Evolutionary conservation across 2,888 invertebrate genomes (phyloP).

Genomic region (Dysmachus trigonus): DNA sequence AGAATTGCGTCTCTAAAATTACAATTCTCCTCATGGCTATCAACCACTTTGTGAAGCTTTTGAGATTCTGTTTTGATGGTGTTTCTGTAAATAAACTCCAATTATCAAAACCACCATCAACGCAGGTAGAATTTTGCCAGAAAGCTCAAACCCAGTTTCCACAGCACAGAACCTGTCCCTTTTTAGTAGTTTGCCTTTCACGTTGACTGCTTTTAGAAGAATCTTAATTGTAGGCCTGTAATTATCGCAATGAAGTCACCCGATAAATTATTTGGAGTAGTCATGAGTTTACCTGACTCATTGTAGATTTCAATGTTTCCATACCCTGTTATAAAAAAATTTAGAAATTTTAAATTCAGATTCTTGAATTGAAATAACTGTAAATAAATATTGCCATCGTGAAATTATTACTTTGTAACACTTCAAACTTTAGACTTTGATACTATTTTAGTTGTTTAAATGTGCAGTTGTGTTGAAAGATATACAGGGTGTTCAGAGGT

Average conservation of each 20-base stretch:
- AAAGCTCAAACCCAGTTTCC: neutral
- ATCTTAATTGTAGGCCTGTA: neutral
- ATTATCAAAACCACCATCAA: neutral
- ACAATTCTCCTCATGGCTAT: neutral
- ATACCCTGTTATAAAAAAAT: too few relatives aligned
- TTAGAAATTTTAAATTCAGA: too few relatives aligned
- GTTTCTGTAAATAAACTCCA: neutral
- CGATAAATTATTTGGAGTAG: neutral
- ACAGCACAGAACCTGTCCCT: neutral
- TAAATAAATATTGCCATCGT: too few relatives aligned
- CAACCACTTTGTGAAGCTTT: neutral
- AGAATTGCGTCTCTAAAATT: neutral
- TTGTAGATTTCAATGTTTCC: neutral
- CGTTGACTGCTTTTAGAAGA: neutral
- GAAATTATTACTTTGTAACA: too few relatives aligned
- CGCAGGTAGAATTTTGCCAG: neutral
- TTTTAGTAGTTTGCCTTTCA: neutral
- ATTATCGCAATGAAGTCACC: neutral
- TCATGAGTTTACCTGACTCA: neutral
- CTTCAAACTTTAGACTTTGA: too few relatives aligned
- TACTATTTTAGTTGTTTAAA: too few relatives aligned
- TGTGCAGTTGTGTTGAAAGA: too few relatives aligned
- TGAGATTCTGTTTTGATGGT: neutral
- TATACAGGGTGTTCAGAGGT: too few relatives aligned
- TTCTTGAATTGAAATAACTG: too few relatives aligned